Evolutionary conservation across 2,797 vertebrate species (phyloP), one percentile per base, ranked within the genome.

Genomic region (Myoxocephalus aenaeus): DNA sequence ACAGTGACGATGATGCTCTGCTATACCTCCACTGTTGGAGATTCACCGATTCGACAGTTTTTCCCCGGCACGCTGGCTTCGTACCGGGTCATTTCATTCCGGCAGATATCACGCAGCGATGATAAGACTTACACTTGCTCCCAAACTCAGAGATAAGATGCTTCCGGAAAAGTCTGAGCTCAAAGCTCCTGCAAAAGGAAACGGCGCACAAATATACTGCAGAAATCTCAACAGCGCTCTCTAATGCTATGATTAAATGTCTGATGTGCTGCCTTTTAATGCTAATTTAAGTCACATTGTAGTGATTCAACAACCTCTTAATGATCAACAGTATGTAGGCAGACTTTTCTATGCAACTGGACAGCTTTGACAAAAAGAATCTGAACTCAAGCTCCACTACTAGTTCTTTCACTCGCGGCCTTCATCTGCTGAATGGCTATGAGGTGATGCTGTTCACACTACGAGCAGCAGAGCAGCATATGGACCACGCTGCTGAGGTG

Each of bases 91-190:
- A 77, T 64, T 73, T 73, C 73, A 56, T 71, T 79, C 32, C 36
- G 14, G 36, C 56, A 73, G 62, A 76, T 84, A 77, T 79, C 75
- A 53, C 8, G 4, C 17, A 6, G 54, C 1, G 15, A 25, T 22
- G 81, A 84, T 80, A 81, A 86, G 77, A 78, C 77, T 70, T 67
- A 42, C 57, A 86, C 65, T 63, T 51, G 14, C 66, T 79, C 63
- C 56, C 9, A 34, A 64, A 51, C 51, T 83, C 77, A 27, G 20
- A 82, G 85, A 86, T 84, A 78, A 85, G 59, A 76, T 8, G 56
- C 69, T 51, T 76, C 22, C 53, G 61, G 38, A 40, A 53, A 17
- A 59, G 29, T 22, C 22, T 18, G 53, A 58, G 8, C 42, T 51
- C 18, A 15, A 70, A 22, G 34, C n/a, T 70, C 63, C 36, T 12